phyloP scores from a whole-genome alignment of 2,113 vertebrate species.

The Cavia aperea region DNA sequence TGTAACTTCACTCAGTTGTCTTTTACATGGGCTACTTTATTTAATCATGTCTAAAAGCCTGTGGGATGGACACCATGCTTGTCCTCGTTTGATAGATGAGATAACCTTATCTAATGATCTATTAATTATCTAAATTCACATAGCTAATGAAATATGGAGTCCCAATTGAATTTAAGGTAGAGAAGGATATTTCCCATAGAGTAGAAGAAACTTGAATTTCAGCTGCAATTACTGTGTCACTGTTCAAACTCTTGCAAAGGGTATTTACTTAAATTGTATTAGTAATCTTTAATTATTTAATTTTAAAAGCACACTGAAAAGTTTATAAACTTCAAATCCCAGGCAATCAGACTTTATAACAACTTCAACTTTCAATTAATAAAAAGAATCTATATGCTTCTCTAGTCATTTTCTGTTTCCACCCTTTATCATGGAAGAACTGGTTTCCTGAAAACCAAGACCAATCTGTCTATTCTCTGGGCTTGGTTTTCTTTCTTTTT shows the following conservation, averaged over 20 bases:
- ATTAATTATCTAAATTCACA: not conserved
- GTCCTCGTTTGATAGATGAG: not conserved
- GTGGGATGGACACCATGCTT: not conserved
- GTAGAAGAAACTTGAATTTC: not conserved
- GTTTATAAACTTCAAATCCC: not conserved
- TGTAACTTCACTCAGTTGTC: not conserved
- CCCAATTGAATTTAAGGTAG: not conserved
- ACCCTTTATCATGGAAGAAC: not conserved
- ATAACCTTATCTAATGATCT: not conserved
- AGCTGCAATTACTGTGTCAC: not conserved
- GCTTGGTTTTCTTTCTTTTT: not conserved
- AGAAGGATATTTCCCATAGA: not conserved
- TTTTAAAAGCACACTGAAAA: not conserved
- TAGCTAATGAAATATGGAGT: not conserved
- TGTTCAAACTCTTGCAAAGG: not conserved
- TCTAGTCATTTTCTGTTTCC: not conserved
- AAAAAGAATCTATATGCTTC: not conserved
- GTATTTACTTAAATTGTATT: not conserved
- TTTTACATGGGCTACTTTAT: not conserved
- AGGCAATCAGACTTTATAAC: not conserved
- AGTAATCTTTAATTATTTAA: conserved; percentile 3
- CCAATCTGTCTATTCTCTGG: rapidly evolving
- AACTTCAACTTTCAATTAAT: not conserved
- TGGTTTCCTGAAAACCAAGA: not conserved
- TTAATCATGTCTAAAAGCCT: not conserved